These are phyloP conservation scores for Apantesis nais DNA, from an alignment of 2,888 invertebrate genomes.

Conservation along the genomic window DNA sequence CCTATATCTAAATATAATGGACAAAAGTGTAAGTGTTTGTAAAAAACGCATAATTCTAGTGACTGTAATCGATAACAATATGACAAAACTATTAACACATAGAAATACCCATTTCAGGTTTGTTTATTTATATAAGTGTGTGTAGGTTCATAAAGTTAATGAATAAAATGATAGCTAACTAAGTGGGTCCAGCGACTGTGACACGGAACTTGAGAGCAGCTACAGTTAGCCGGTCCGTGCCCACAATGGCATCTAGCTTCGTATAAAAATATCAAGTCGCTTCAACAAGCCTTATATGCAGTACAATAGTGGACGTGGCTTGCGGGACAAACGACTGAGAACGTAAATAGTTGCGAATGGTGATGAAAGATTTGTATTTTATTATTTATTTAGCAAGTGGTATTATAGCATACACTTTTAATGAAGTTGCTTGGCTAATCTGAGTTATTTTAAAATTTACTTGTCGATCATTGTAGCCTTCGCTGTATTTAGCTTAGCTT, in stretches of 20 bases:
- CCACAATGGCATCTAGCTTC: constrained; percentile 75
- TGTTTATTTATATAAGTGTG: not conserved
- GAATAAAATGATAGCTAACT: constrained; percentile 37
- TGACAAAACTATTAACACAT: not conserved
- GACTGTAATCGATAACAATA: not conserved
- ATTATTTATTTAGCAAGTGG: not conserved
- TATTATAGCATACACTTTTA: not conserved
- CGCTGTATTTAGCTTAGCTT: no score
- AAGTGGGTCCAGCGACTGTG: constrained; percentile 28
- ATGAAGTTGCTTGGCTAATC: no score
- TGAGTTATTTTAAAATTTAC: no score
- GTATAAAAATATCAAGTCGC: constrained; percentile 81
- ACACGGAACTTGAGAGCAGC: constrained; percentile 44
- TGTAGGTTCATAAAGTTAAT: constrained; percentile 18
- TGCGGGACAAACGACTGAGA: constrained; percentile 63
- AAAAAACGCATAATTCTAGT: not conserved
- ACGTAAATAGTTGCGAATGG: constrained; percentile 54
- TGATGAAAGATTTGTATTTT: not conserved
- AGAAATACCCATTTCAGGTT: not conserved
- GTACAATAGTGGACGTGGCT: constrained; percentile 80
- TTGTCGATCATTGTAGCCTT: no score
- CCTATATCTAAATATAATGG: no score
- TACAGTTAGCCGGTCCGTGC: constrained; percentile 62
- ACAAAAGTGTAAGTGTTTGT: no score
- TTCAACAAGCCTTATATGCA: constrained; percentile 77